phyloP scores from a whole-genome alignment of 2,113 vertebrate genomes.

The Peucedramus taeniatus region DNA sequence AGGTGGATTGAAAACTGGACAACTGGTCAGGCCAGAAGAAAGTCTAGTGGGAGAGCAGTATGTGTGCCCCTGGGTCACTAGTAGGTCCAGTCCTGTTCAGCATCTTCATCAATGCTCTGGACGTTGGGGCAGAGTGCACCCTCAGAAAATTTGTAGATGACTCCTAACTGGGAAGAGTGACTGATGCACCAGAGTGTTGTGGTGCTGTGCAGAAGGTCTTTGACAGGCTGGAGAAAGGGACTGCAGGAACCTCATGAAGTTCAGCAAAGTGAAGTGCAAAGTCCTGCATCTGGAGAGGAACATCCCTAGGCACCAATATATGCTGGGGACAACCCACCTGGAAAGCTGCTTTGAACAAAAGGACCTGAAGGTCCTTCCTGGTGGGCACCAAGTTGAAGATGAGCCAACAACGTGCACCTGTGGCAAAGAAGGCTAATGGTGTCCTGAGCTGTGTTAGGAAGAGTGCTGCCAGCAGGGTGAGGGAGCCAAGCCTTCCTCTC shows the following conservation, averaged over 20 bases:
- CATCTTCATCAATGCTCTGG: neutral
- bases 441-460: neutral
- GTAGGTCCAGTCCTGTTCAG: neutral
- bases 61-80: neutral
- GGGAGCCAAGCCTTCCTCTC: neutral
- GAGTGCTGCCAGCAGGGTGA: fast-evolving
- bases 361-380: neutral
- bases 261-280: neutral
- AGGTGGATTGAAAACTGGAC: neutral
- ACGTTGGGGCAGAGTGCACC: neutral
- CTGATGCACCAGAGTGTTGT: neutral
- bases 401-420: neutral
- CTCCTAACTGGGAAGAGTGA: neutral
- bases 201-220: neutral
- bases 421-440: neutral
- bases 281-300: neutral
- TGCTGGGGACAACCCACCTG: neutral
- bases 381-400: neutral
- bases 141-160: neutral
- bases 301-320: neutral
- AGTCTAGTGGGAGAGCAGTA: neutral
- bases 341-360: neutral
- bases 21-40: neutral
- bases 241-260: neutral
- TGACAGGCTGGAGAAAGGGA: neutral